phyloP scores from a whole-genome alignment of 37 sponge, comb jelly and placozoan species.

The Bolinopsis microptera region DNA sequence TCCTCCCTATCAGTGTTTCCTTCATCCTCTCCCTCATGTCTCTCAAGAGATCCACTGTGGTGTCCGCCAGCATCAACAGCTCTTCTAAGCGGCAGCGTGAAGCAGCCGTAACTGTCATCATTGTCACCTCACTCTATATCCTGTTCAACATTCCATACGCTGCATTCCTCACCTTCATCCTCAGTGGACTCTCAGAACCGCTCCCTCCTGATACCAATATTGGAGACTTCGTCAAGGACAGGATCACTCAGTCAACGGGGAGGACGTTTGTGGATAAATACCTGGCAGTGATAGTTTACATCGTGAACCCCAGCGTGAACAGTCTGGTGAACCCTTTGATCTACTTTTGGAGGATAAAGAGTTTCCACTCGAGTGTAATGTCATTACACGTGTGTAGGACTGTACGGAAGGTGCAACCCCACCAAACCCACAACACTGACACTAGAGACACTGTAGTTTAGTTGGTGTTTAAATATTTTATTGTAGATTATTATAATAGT shows the following conservation, averaged over 20 bases:
- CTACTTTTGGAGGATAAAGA: not conserved
- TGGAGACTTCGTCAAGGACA: not conserved
- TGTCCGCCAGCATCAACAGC: not conserved
- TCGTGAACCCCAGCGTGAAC: not conserved
- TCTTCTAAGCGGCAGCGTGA: not conserved
- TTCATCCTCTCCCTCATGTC: not conserved
- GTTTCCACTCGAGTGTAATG: not conserved
- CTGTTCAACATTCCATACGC: not conserved
- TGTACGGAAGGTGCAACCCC: not conserved
- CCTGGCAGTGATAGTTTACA: not conserved
- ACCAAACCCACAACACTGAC: not conserved
- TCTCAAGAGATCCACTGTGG: not conserved
- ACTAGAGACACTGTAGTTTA: not conserved
- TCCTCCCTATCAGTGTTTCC: not conserved
- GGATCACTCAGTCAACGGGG: not conserved
- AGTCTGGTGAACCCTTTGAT: not conserved
- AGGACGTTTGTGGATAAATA: not conserved
- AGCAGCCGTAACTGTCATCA: slow-evolving; percentile 24
- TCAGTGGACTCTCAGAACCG: not conserved
- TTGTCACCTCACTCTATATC: slow-evolving; percentile 33
- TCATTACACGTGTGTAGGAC: not conserved
- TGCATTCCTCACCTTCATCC: not conserved
- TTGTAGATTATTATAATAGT: too few relatives aligned
- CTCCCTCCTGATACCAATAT: not conserved
- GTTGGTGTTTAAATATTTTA: too few relatives aligned